These are phyloP conservation scores for Nymphalis io DNA, from an alignment of 1,140 invertebrate species.

Conservation along the genomic window DNA sequence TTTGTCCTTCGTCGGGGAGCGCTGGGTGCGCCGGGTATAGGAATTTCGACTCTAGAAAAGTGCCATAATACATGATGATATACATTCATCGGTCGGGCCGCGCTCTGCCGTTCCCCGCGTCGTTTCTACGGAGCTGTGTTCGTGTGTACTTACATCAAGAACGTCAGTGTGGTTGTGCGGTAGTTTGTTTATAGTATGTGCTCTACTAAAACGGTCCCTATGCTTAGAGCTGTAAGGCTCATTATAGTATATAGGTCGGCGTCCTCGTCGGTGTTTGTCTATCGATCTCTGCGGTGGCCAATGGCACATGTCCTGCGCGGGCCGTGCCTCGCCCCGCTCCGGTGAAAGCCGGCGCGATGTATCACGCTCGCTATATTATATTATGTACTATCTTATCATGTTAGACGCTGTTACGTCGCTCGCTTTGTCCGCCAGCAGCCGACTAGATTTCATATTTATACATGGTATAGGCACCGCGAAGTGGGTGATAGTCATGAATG, in stretches of 20 bases:
- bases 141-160: constrained; percentile 64
- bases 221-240: constrained; percentile 41
- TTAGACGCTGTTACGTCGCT: constrained; percentile 50
- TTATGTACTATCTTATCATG: constrained; percentile 66
- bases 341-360: constrained; percentile 75
- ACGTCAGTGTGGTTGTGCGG: constrained; percentile 67
- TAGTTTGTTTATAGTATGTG: constrained; percentile 75
- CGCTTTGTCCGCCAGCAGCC: constrained; percentile 50
- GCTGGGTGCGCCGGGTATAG: constrained; percentile 71
- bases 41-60: constrained; percentile 80
- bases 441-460: constrained; percentile 59
- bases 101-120: constrained; percentile 68
- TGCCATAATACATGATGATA: constrained; percentile 76
- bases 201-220: constrained; percentile 46
- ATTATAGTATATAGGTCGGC: constrained; percentile 61
- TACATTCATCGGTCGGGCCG: constrained; percentile 66
- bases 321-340: constrained; percentile 66
- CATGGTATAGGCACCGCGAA: constrained; percentile 41
- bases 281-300: constrained; percentile 80
- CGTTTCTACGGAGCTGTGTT: constrained; percentile 63
- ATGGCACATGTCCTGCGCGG: constrained; percentile 77
- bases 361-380: constrained; percentile 58
- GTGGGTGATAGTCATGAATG: constrained; percentile 63
- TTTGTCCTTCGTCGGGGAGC: constrained; percentile 74
- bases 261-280: constrained; percentile 77